Percentiles rank a stretch among this genome's conserved stretches.
Evolutionary conservation across 1,140 invertebrate species (phyloP).

Genomic region (Aphaenogaster ashmeadi): DNA sequence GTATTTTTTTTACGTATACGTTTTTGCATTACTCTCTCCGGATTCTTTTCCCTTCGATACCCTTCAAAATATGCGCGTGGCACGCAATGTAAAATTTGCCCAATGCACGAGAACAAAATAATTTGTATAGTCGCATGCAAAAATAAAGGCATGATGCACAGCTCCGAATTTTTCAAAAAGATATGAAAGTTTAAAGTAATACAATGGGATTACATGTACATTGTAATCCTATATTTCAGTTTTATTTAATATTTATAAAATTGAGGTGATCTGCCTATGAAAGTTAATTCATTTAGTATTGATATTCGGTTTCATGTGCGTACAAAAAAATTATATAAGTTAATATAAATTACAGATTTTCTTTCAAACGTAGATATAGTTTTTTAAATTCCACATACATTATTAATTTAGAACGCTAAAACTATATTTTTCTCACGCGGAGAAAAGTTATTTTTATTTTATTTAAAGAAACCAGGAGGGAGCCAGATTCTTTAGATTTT

Average conservation of each 20-base stretch:
- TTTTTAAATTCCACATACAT: neutral
- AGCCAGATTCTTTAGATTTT: too few species aligned
- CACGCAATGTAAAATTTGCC: constrained; percentile 17
- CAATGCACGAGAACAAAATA: neutral
- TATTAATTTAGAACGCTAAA: neutral
- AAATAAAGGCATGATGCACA: neutral
- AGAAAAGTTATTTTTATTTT: neutral
- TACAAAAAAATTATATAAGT: neutral
- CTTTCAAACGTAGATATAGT: neutral
- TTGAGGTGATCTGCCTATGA: neutral
- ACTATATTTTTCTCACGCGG: neutral
- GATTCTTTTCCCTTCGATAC: constrained; percentile 4
- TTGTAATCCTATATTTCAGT: neutral
- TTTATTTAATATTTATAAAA: neutral
- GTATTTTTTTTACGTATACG: neutral
- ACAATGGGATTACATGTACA: neutral
- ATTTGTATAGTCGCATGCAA: neutral
- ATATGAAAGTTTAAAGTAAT: neutral
- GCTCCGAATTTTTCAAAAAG: neutral
- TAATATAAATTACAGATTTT: constrained; percentile 3
- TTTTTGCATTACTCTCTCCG: neutral
- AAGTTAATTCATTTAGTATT: neutral
- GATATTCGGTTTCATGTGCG: neutral
- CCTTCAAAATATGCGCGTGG: constrained; percentile 10
- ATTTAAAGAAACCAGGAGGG: too few species aligned